Percentiles rank a stretch among this genome's conserved stretches.
Evolutionary conservation across 2,797 vertebrate genomes (phyloP).

Genomic region (Malacoctenus gilli): DNA sequence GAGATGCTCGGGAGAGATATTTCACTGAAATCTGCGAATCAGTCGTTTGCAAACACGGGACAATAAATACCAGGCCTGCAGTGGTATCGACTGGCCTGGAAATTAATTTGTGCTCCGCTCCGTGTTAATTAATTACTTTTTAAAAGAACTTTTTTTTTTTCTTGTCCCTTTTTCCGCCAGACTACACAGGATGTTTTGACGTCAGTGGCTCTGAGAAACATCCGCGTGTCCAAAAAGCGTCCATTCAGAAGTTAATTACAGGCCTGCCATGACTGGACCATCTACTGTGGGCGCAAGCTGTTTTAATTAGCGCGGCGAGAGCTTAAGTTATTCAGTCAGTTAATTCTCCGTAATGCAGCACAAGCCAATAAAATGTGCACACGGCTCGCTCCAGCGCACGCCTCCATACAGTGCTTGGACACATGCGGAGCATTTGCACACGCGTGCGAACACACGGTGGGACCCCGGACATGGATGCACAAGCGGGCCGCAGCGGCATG

Average conservation of each 20-base stretch:
- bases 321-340: conserved; percentile 73
- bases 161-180: conserved; percentile 43
- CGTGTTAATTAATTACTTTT: conserved; percentile 54
- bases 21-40: conserved; percentile 31
- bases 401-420: conserved; percentile 1
- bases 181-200: conserved; percentile 59
- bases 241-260: conserved; percentile 78
- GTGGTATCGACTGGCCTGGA: conserved; percentile 26
- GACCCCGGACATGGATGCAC: conserved; percentile 18
- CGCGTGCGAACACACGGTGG: too few species aligned
- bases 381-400: conserved; percentile 41
- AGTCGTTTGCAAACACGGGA: conserved; percentile 17
- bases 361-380: conserved; percentile 64
- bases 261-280: conserved; percentile 50
- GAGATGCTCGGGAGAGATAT: conserved; percentile 24
- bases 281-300: conserved; percentile 64
- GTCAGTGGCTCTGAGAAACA: conserved; percentile 63
- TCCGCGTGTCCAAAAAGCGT: conserved; percentile 63
- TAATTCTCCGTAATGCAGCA: conserved; percentile 71
- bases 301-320: conserved; percentile 78
- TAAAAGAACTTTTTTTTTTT: too few species aligned
- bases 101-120: conserved; percentile 39
- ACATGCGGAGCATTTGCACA: conserved; percentile 5
- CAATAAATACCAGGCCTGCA: conserved; percentile 34
- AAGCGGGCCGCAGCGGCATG: too few species aligned